phyloP scores from a whole-genome alignment of 2,113 vertebrate genomes.

The Sinocyclocheilus grahami region DNA sequence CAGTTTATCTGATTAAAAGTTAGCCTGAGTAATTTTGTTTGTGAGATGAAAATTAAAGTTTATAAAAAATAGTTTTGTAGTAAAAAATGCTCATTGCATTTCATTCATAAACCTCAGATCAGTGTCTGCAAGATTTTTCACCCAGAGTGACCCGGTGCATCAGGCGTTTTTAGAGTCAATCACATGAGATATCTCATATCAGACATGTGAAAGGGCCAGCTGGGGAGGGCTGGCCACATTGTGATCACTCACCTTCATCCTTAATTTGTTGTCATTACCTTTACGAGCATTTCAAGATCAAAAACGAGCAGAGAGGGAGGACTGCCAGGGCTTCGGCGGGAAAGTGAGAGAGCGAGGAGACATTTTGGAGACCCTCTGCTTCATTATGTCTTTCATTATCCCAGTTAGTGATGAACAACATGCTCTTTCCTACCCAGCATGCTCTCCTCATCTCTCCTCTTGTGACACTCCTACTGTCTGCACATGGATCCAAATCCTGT shows the following conservation, averaged over 20 bases:
- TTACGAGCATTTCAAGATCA: constrained; percentile 83
- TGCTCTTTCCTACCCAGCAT: constrained; percentile 2
- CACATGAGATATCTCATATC: constrained; percentile 65
- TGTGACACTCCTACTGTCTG: constrained; percentile 33
- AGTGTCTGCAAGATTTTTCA: not conserved
- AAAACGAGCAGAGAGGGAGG: constrained; percentile 80
- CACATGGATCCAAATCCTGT: constrained; percentile 21
- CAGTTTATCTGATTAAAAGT: not conserved
- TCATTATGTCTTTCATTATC: constrained; percentile 38
- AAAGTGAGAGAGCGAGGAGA: constrained; percentile 51
- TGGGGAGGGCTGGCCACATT: constrained; percentile 62
- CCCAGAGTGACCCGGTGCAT: not conserved
- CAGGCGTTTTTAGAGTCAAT: constrained; percentile 63
- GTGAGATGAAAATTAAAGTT: not conserved
- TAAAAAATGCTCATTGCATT: not conserved
- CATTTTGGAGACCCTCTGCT: constrained; percentile 33
- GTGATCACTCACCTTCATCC: constrained; percentile 84
- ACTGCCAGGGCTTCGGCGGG: constrained; percentile 64
- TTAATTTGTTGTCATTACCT: constrained; percentile 86
- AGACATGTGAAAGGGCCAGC: constrained; percentile 71
- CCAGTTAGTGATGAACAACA: constrained; percentile 29
- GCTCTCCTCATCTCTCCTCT: constrained; percentile 33
- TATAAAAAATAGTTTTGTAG: not conserved
- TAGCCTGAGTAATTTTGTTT: not conserved
- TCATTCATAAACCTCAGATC: not conserved